Evolutionary conservation across 2,888 invertebrate species (phyloP).

Genomic region (Uropetala carovei): DNA sequence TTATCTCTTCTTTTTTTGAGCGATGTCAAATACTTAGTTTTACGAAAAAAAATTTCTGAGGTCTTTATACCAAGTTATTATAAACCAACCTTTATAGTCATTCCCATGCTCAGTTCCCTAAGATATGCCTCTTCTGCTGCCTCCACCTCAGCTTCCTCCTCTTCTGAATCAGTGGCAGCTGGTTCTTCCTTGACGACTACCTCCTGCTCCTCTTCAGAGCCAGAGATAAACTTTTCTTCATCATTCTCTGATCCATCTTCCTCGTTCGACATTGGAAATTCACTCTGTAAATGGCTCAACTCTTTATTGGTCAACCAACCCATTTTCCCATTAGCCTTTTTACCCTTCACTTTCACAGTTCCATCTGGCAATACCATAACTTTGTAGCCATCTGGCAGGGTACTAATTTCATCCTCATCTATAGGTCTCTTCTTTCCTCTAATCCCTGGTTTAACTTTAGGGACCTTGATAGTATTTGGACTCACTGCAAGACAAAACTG

Average conservation of each 20-base stretch:
- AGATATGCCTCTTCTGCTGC: slow-evolving; percentile 48
- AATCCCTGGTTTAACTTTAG: neutral
- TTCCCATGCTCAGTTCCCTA: neutral
- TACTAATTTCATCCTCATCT: slow-evolving; percentile 3
- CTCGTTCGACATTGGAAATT: neutral
- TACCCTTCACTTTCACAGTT: neutral
- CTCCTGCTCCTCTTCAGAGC: neutral
- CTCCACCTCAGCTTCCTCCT: slow-evolving; percentile 17
- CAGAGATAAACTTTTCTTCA: neutral
- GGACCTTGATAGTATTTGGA: slow-evolving; percentile 36
- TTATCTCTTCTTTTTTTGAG: no score
- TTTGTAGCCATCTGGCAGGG: slow-evolving; percentile 45
- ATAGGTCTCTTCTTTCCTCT: neutral
- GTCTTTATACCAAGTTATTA: no score
- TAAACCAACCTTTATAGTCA: neutral
- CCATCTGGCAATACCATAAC: slow-evolving; percentile 40
- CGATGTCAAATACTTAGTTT: no score
- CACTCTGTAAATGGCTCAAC: neutral
- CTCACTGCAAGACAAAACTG: neutral
- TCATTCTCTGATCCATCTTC: neutral
- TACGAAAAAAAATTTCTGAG: no score
- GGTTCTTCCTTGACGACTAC: neutral
- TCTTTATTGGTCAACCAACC: neutral
- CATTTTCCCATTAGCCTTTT: neutral
- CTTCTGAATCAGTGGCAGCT: neutral